Conservation (phyloP, 2,888 invertebrate genomes). For the Volucella inanis region DNA sequence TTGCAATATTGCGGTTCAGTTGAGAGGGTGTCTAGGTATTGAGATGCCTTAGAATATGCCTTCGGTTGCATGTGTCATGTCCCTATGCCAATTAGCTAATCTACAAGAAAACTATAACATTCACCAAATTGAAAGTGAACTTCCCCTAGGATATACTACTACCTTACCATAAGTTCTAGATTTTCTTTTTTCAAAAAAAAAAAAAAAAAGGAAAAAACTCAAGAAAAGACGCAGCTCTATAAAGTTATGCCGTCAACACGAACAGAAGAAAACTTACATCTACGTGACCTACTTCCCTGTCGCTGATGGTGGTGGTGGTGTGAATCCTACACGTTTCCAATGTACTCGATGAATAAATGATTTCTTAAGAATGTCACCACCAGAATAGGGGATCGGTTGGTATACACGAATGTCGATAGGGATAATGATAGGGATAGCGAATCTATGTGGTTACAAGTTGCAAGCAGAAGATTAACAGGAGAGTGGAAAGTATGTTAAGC, state of each 20-base stretch:
- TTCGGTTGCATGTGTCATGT: slow-evolving; percentile 60
- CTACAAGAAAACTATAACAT: slow-evolving; percentile 49
- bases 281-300: slow-evolving; percentile 65
- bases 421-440: no score
- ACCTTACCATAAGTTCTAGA: slow-evolving; percentile 27
- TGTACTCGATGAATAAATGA: slow-evolving; percentile 72
- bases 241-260: slow-evolving; percentile 20
- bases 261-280: slow-evolving; percentile 31
- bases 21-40: slow-evolving; percentile 10
- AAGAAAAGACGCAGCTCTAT: slow-evolving; percentile 11
- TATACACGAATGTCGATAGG: no score
- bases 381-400: slow-evolving; percentile 19
- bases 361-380: slow-evolving; percentile 59
- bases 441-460: background rate
- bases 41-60: slow-evolving; percentile 5
- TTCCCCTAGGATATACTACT: slow-evolving; percentile 20
- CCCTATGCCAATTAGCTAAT: slow-evolving; percentile 72
- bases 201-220: slow-evolving; percentile 8
- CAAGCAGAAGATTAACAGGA: slow-evolving; percentile 1
- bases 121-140: slow-evolving; percentile 63
- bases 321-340: slow-evolving; percentile 57
- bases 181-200: background rate
- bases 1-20: slow-evolving; percentile 42
- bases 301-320: slow-evolving; percentile 4
- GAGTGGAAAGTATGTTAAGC: background rate